A percentile compares a stretch with the other conserved stretches of the same genome.
phyloP scores from a whole-genome alignment of 2,888 invertebrate species.

The Galerucella calmariensis region DNA sequence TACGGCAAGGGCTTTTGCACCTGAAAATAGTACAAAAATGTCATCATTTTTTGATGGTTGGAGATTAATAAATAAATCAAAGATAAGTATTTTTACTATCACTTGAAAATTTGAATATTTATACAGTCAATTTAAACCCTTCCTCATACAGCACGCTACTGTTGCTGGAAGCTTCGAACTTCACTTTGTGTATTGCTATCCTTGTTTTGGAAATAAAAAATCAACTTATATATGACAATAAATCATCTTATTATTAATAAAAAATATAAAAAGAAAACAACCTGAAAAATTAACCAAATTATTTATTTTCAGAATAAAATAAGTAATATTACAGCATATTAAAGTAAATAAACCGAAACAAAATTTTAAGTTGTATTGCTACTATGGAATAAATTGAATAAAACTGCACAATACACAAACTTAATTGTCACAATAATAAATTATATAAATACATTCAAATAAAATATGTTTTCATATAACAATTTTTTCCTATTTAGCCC shows the following conservation, averaged over 20 bases:
- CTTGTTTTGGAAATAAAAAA: too few species aligned
- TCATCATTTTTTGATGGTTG: too few species aligned
- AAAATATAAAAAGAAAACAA: not conserved
- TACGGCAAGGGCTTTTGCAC: too few species aligned
- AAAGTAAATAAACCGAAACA: not conserved
- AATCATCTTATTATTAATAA: not conserved
- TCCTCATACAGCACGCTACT: too few species aligned
- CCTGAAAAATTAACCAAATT: not conserved
- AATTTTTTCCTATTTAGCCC: slow-evolving; percentile 1
- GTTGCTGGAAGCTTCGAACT: too few species aligned
- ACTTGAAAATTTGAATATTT: too few species aligned
- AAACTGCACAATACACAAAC: not conserved
- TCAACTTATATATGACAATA: too few species aligned
- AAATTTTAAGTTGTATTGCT: not conserved
- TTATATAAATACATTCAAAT: slow-evolving; percentile 19
- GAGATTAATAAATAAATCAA: too few species aligned
- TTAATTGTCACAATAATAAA: not conserved
- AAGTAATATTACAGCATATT: not conserved
- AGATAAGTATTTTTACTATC: too few species aligned
- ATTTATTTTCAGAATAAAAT: slow-evolving; percentile 3
- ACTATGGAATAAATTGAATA: slow-evolving; percentile 5
- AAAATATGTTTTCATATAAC: slow-evolving; percentile 11
- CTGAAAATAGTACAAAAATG: too few species aligned
- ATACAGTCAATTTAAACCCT: too few species aligned
- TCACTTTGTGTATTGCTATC: too few species aligned